Base-by-base conservation (phyloP, 2,888 invertebrate species). In the Lithophane ornitopus region DNA sequence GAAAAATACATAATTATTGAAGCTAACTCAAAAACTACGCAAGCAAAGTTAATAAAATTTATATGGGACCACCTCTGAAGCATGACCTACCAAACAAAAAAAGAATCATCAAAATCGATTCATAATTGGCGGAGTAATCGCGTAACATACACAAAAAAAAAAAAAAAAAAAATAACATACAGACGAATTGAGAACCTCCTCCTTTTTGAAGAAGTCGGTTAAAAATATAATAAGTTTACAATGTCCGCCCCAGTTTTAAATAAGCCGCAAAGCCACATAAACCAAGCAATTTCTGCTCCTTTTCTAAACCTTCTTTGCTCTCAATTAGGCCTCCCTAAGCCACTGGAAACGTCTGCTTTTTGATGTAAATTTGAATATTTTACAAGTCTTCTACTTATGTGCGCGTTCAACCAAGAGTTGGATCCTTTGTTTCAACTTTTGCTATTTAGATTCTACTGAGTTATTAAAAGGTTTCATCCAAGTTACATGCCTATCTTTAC, bases 301-400 rank as follows among this genome's bases (percentile, higher is more conserved):
- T 76, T 66, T 3, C 11, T 3, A 34, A 63, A 19, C 28, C 22
- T 59, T 58, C 12, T 67, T 54, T 26, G 2, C 41, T 63, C 56
- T 66, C 72, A 80, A 80, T 81, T 81, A 84, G 84, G 41, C 54
- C 34, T 59, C n/a, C 16, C 8, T 41, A 56, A 79, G 68, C 54
- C 68, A 34, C 62, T 58, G 54, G 34, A 67, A 65, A 72, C 56
- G 34, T 52, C 78, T 63, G 58, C 68, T 44, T 80, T 84, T 84
- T 72, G 73, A 81, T 66, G 72, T 9, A 68, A 83, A 80, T 83
- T 80, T 84, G 52, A 84, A 81, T 84, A 81, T 80, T 69, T 84
- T 69, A 82, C 16, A 49, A 67, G 66, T 49, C 26, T 65, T 39
- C 12, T 79, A 44, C 68, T 68, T 71, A 39, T 16, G 34, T 39